Conservation (phyloP, 2,113 vertebrate genomes). For the Salvelinus fontinalis region DNA sequence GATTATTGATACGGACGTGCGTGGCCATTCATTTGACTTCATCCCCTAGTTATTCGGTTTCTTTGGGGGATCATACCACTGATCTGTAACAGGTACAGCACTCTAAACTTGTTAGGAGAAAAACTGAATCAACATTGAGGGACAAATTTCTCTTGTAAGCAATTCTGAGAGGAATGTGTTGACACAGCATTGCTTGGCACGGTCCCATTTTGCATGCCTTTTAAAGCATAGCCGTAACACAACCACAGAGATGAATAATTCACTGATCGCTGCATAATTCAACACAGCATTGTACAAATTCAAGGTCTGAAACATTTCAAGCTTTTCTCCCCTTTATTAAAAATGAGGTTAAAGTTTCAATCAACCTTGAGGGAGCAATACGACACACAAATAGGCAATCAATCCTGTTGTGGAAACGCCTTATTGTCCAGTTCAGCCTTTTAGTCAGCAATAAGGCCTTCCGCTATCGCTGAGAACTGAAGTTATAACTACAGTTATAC, state of each 20-base stretch:
- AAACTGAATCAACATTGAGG: conserved; percentile 93
- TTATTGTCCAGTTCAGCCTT: conserved; percentile 70
- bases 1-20: conserved; percentile 8
- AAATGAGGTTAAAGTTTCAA: conserved; percentile 99
- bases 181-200: conserved; percentile 93
- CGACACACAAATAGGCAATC: conserved; percentile 92
- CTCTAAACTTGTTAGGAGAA: conserved; percentile 84
- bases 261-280: conserved; percentile 99
- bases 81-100: conserved; percentile 86
- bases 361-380: conserved; percentile 96
- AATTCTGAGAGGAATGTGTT: conserved; percentile 99
- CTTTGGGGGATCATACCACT: conserved; percentile 72
- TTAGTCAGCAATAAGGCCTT: conserved; percentile 35
- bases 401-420: conserved; percentile 85
- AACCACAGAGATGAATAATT: conserved; percentile 98
- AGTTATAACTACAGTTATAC: conserved; percentile 49
- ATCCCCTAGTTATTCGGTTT: conserved; percentile 28
- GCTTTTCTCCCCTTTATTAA: conserved; percentile 85
- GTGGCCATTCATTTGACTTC: conserved; percentile 20
- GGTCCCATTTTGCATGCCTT: conserved; percentile 95
- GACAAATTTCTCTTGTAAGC: conserved; percentile 98
- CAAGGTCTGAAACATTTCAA: conserved; percentile 98
- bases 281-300: conserved; percentile 98
- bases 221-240: conserved; percentile 93
- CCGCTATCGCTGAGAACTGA: conserved; percentile 25